Conservation (phyloP, 2,797 vertebrate genomes). For the Chiroxiphia lanceolata region DNA sequence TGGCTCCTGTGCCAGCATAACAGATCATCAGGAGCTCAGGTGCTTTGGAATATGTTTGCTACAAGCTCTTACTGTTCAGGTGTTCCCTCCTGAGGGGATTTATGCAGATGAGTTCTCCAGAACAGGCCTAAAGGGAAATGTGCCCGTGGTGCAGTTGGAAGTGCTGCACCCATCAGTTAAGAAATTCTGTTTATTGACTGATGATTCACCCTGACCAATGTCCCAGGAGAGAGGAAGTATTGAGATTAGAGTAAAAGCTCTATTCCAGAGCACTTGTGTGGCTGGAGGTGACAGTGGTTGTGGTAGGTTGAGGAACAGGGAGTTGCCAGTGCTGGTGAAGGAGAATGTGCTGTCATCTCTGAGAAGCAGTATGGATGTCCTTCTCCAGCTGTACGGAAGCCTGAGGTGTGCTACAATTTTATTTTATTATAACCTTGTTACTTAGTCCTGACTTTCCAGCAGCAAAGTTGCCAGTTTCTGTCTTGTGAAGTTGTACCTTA, state of each 20-base stretch:
- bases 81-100: neutral
- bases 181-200: slow-evolving; percentile 36
- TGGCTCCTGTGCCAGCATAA: neutral
- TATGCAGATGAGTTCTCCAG: neutral
- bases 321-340: neutral
- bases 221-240: neutral
- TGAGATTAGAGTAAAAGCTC: neutral
- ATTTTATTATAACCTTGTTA: neutral
- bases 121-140: neutral
- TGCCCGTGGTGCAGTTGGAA: neutral
- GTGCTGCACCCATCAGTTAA: slow-evolving; percentile 38
- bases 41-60: neutral
- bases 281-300: neutral
- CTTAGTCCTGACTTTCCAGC: neutral
- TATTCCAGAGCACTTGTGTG: neutral
- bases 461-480: neutral
- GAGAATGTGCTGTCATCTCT: neutral
- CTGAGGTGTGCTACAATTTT: slow-evolving; percentile 7
- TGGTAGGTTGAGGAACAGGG: neutral
- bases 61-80: neutral
- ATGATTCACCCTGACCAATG: slow-evolving; percentile 30
- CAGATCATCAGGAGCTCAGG: neutral
- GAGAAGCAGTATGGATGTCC: neutral
- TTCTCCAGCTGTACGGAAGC: neutral
- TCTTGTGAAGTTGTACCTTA: neutral